Evolutionary conservation across 2,797 vertebrate species (phyloP).

Genomic region (Sebastes jordani): DNA sequence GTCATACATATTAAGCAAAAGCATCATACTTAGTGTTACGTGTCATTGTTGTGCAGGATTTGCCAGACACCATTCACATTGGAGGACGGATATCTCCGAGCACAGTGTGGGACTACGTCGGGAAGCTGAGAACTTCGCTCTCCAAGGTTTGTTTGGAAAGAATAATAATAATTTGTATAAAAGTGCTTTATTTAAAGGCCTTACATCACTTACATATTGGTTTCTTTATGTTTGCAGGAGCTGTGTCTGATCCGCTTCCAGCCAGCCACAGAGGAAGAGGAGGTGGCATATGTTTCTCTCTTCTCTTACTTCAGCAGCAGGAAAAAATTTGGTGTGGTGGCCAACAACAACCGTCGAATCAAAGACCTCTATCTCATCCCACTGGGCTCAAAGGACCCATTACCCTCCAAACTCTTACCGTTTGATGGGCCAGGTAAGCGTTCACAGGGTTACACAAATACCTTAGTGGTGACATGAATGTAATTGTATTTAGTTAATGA

Average conservation of each 20-base stretch:
- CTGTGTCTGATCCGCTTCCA: slow-evolving; percentile 98
- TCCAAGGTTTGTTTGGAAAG: slow-evolving; percentile 88
- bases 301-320: slow-evolving; percentile 99
- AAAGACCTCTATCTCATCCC: slow-evolving; percentile 99
- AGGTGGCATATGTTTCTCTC: slow-evolving; percentile 97
- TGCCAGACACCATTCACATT: slow-evolving; percentile 97
- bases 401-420: slow-evolving; percentile 96
- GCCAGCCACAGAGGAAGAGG: slow-evolving; percentile 97
- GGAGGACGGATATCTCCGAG: slow-evolving; percentile 94
- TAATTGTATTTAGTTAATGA: background rate
- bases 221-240: slow-evolving; percentile 81
- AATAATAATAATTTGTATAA: background rate
- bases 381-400: slow-evolving; percentile 93
- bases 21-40: background rate
- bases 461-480: background rate
- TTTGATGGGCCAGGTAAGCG: slow-evolving; percentile 99
- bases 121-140: slow-evolving; percentile 95
- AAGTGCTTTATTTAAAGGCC: background rate
- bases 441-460: slow-evolving; percentile 31
- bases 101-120: slow-evolving; percentile 99
- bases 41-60: slow-evolving; percentile 85
- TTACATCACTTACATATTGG: background rate
- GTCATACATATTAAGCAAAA: background rate
- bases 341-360: slow-evolving; percentile 96
- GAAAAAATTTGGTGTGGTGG: slow-evolving; percentile 95